Evolutionary conservation across 2,113 vertebrate genomes (phyloP).

Genomic region (Poeciliopsis turrubarensis): DNA sequence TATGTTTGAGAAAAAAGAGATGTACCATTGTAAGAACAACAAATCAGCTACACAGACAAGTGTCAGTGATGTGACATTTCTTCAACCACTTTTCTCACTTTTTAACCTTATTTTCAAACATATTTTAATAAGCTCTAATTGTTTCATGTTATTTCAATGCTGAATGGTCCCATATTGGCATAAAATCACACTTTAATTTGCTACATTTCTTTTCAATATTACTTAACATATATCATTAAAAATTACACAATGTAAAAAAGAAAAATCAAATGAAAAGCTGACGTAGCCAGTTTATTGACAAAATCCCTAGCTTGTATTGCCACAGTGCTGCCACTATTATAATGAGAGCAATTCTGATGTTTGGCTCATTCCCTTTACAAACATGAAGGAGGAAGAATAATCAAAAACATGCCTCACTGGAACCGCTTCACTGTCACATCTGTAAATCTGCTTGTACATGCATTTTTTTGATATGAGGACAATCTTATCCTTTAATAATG

Average conservation of each 20-base stretch:
- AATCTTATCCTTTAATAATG: not conserved
- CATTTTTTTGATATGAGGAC: not conserved
- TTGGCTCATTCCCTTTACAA: not conserved
- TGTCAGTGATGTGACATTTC: no score
- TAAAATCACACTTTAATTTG: no score
- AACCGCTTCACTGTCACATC: conserved; percentile 1
- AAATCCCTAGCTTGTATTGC: not conserved
- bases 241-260: not conserved
- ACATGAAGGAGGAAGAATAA: not conserved
- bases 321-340: not conserved
- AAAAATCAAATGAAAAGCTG: no score
- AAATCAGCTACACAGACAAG: not conserved
- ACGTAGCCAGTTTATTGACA: not conserved
- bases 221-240: not conserved
- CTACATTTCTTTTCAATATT: no score
- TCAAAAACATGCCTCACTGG: conserved; percentile 5
- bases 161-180: no score
- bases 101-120: no score
- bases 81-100: no score
- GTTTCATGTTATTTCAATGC: no score
- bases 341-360: not conserved
- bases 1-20: not conserved
- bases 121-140: no score
- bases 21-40: not conserved
- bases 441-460: conserved; percentile 4